phyloP scores from a whole-genome alignment of 2,113 vertebrate genomes.

The Triplophysa tibetana region DNA sequence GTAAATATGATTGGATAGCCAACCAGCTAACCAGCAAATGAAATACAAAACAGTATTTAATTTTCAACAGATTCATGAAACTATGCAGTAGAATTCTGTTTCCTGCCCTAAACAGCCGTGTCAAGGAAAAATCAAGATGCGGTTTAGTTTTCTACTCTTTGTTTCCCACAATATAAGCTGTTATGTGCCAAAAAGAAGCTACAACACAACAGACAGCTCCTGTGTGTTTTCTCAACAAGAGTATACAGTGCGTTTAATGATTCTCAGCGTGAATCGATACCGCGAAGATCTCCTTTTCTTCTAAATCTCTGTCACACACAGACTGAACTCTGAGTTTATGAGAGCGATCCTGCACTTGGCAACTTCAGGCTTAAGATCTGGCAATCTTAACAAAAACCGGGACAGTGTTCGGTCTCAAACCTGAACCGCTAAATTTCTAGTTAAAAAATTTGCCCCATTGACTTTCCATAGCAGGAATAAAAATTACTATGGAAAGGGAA shows the following conservation, averaged over 20 bases:
- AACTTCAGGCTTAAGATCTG: conserved; percentile 26
- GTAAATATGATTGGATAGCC: too few species aligned
- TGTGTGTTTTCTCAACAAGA: not conserved
- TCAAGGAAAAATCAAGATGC: not conserved
- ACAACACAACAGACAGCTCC: not conserved
- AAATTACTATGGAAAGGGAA: too few species aligned
- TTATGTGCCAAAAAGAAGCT: not conserved
- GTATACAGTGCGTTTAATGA: not conserved
- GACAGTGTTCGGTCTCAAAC: not conserved
- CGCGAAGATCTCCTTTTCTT: conserved; percentile 7
- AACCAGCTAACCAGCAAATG: too few species aligned
- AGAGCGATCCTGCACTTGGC: conserved; percentile 10
- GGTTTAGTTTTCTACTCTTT: not conserved
- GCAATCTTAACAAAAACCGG: not conserved
- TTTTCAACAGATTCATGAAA: too few species aligned
- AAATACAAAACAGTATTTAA: too few species aligned
- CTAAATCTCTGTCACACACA: conserved; percentile 7
- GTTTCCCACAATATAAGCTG: conserved; percentile 10
- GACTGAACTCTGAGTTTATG: conserved; percentile 18
- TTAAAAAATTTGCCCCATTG: too few species aligned
- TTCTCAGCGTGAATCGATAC: conserved; percentile 9
- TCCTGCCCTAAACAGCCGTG: not conserved
- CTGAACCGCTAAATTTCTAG: not conserved
- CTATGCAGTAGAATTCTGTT: not conserved
- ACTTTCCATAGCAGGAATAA: too few species aligned